Evolutionary conservation across 2,797 vertebrate species (phyloP).

Genomic region (Falco rusticolus): DNA sequence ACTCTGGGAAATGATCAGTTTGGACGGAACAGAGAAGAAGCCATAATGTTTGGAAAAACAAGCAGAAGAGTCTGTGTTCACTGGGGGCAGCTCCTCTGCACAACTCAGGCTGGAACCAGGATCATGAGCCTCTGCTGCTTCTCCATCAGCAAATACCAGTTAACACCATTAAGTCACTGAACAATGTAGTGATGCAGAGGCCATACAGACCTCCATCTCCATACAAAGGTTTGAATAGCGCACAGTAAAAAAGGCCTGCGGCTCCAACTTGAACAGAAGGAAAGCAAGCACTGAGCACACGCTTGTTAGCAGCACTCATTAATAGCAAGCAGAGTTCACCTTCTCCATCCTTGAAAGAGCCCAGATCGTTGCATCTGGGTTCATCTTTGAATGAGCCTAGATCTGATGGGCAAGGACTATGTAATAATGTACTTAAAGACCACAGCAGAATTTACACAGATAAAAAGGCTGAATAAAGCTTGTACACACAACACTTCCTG

Average conservation of each 20-base stretch:
- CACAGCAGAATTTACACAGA: not conserved
- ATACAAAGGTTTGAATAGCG: not conserved
- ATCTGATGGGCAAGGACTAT: not conserved
- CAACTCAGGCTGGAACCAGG: not conserved
- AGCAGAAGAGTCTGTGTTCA: not conserved
- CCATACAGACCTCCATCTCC: not conserved
- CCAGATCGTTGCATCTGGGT: not conserved
- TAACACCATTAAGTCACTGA: not conserved
- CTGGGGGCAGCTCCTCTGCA: not conserved
- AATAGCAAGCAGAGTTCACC: not conserved
- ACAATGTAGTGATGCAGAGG: not conserved
- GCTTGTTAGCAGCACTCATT: fast-evolving
- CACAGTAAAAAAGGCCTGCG: not conserved
- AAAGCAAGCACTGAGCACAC: not conserved
- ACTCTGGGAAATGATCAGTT: not conserved
- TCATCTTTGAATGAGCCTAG: not conserved
- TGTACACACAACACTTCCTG: not conserved
- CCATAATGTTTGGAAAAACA: not conserved
- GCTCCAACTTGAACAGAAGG: not conserved
- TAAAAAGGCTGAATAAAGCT: not conserved
- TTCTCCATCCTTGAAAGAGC: not conserved
- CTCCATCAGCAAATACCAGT: not conserved
- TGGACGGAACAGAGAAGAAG: not conserved
- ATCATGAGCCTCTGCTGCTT: not conserved
- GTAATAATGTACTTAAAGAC: not conserved